Evolutionary conservation across 2,888 invertebrate species (phyloP), one percentile per base, ranked within the genome.

Genomic region (Crepidodera aurea): DNA sequence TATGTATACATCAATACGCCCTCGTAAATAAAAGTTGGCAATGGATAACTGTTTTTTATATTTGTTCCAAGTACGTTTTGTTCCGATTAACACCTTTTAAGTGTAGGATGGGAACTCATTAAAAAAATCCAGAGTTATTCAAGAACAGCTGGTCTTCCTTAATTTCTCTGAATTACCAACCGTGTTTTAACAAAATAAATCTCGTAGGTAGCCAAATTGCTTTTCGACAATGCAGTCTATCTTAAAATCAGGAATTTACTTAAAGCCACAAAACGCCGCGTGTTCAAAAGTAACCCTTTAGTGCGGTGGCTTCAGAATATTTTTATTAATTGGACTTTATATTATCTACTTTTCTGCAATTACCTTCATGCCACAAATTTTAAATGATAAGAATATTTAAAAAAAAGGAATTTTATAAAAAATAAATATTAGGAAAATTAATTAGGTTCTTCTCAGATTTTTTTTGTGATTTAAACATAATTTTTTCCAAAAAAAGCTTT

Each of bases 191-290:
- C 39, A 32, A 15, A 51, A 51, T 27, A 51, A 32, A 32, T 51
- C 13, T 51, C 32, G 32, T 51, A 51, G 51, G 51, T 51, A 51
- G 32, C 51, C 51, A 51, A 51, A 51, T 51, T 29, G 16, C 51
- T 29, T 51, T 51, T 29, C 51, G 29, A 32, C 32, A 51, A 51
- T 51, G 51, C 29, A 15, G 25, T 15, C 51, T 51, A 51, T 51
- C 51, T 32, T 32, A 29, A 51, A 27, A 51, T 39, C 39, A 39
- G 39, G 39, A 39, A 39, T 39, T 39, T 16, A 39, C n/a, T 39
- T 39, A 39, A 39, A n/a, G 22, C 22, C 22, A 22, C 22, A 22
- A 2, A 6, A 22, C n/a, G 39, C 39, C 39, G 39, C 39, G 16
- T 39, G 39, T 16, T 39, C 2, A 22, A 39, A 39, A n/a, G 39